phyloP scores from a whole-genome alignment of 2,797 vertebrate species.

The Bovichtus diacanthus region DNA sequence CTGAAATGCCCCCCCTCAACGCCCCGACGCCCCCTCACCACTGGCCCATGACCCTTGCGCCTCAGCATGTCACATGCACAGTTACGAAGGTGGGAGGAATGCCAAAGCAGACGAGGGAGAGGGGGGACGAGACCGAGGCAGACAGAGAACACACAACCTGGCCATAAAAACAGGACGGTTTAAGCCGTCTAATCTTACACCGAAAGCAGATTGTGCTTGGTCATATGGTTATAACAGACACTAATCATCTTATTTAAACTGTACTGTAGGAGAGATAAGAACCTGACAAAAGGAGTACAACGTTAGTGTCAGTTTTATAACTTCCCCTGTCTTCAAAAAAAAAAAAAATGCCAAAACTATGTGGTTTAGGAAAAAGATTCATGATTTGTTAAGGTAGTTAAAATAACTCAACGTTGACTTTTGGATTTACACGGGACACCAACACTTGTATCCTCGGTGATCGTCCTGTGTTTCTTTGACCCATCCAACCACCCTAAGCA shows the following conservation, averaged over 20 bases:
- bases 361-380: no score
- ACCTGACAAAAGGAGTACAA: neutral
- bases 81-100: slow-evolving; percentile 73
- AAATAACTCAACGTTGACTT: no score
- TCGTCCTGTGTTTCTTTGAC: no score
- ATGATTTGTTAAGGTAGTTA: no score
- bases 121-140: neutral
- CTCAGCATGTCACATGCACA: slow-evolving; percentile 69
- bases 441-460: no score
- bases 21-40: slow-evolving; percentile 56
- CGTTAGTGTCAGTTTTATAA: neutral
- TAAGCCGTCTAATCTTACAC: neutral
- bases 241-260: neutral
- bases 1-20: slow-evolving; percentile 34
- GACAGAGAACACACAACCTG: slow-evolving; percentile 10
- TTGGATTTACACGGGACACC: no score
- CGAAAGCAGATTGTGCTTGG: neutral
- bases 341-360: no score
- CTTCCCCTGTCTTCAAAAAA: neutral
- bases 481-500: no score
- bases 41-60: slow-evolving; percentile 69
- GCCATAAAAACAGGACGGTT: neutral
- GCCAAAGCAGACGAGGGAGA: slow-evolving; percentile 35
- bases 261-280: neutral
- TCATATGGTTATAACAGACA: neutral